These are phyloP conservation scores for Etheostoma perlongum DNA, from an alignment of 2,797 vertebrate species.

Conservation along the genomic window DNA sequence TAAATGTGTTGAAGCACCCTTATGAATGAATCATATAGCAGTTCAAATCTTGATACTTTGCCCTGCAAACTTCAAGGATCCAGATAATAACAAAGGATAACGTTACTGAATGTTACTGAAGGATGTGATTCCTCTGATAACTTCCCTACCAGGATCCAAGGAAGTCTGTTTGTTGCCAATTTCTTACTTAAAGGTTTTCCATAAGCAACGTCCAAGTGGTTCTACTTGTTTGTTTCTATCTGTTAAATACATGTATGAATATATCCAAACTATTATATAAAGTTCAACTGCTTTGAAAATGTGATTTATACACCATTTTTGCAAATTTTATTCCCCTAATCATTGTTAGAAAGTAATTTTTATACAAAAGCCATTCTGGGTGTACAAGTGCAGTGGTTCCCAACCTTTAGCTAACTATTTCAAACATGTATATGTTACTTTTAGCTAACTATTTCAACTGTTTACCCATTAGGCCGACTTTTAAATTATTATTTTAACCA, in stretches of 20 bases:
- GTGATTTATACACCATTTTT: constrained; percentile 4
- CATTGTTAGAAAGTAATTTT: constrained; percentile 32
- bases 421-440: background rate
- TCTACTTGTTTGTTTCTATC: constrained; percentile 28
- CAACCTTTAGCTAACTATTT: constrained; percentile 6
- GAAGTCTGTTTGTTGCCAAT: constrained; percentile 21
- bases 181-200: constrained; percentile 31
- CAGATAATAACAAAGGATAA: background rate
- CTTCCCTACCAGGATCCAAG: constrained; percentile 9
- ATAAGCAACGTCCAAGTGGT: constrained; percentile 42
- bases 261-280: constrained; percentile 26
- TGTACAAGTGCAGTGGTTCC: constrained; percentile 46
- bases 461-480: background rate
- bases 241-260: constrained; percentile 31
- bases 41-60: constrained; percentile 28
- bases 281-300: constrained; percentile 44
- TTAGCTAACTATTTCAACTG: background rate
- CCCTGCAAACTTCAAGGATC: constrained; percentile 8
- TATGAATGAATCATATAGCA: background rate
- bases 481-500: too few relatives aligned
- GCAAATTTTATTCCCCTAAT: background rate
- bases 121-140: constrained; percentile 13
- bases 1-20: constrained; percentile 19
- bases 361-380: constrained; percentile 67
- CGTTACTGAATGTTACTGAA: constrained; percentile 13